phyloP scores from a whole-genome alignment of 92 coral and sea anemone species.

The Meandrina meandrites region DNA sequence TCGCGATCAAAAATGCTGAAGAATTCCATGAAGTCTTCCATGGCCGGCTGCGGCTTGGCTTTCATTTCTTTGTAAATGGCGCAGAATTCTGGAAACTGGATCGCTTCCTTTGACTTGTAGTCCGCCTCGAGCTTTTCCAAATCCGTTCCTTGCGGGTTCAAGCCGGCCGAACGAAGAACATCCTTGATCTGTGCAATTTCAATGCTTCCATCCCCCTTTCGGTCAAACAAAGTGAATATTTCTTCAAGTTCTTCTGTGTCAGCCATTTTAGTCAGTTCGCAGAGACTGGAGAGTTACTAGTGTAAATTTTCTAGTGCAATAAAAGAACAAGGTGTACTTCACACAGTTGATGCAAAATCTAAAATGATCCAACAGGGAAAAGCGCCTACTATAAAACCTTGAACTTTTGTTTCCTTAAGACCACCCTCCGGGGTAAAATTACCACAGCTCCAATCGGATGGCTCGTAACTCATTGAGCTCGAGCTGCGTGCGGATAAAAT shows the following conservation, averaged over 20 bases:
- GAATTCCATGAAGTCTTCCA: conserved; percentile 85
- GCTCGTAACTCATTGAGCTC: neutral
- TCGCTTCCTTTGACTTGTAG: conserved; percentile 42
- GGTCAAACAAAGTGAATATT: conserved; percentile 75
- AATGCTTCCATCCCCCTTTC: conserved; percentile 65
- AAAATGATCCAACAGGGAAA: conserved; percentile 17
- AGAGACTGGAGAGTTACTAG: neutral
- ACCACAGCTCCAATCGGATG: neutral
- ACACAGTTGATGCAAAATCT: neutral
- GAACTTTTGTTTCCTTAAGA: neutral
- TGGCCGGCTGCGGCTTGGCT: conserved; percentile 67
- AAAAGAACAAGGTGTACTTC: neutral
- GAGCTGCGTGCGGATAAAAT: neutral
- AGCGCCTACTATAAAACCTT: neutral
- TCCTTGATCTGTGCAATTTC: conserved; percentile 53
- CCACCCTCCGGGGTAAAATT: conserved; percentile 29
- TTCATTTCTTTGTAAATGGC: conserved; percentile 74
- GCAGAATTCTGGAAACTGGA: conserved; percentile 74
- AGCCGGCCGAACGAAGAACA: conserved; percentile 75
- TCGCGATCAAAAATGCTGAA: conserved; percentile 88
- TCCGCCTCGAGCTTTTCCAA: conserved; percentile 69
- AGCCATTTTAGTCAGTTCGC: conserved; percentile 2
- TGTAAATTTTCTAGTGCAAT: neutral
- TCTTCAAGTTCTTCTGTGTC: conserved; percentile 70
- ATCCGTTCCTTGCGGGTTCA: conserved; percentile 77